Conservation (phyloP, 2,888 invertebrate genomes). For the Caenorhabditis zanzibari region DNA sequence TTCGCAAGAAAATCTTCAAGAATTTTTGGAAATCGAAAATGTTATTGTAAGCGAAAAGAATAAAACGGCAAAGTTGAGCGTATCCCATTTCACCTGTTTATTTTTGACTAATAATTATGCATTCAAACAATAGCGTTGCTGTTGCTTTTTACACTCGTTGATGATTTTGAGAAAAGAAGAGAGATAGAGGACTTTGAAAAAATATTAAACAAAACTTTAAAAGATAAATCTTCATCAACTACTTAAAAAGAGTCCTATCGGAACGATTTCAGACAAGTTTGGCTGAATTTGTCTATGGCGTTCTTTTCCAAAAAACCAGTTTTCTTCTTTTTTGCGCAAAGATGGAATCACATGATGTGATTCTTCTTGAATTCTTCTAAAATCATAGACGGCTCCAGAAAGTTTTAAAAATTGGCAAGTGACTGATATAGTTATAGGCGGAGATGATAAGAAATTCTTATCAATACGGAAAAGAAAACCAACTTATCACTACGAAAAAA, state of each 20-base stretch:
- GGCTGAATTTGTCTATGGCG: background rate
- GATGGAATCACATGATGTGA: constrained; percentile 51
- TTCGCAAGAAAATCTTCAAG: background rate
- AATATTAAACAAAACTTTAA: background rate
- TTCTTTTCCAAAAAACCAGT: constrained; percentile 38
- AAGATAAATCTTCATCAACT: background rate
- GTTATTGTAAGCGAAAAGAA: too few species aligned
- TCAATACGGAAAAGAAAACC: background rate
- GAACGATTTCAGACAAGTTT: background rate
- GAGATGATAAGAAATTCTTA: constrained; percentile 18
- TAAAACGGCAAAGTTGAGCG: too few species aligned
- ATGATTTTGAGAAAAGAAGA: background rate
- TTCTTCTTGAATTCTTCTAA: constrained; percentile 12
- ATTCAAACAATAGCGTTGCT: background rate
- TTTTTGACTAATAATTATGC: constrained; percentile 2
- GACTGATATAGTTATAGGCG: constrained; percentile 3
- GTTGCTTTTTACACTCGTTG: constrained; percentile 13
- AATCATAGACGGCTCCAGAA: constrained; percentile 1
- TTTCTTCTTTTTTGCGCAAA: constrained; percentile 25
- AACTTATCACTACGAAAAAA: constrained; percentile 1
- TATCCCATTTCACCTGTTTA: constrained; percentile 16
- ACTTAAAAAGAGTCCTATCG: background rate
- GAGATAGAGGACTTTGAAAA: background rate
- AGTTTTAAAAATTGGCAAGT: background rate
- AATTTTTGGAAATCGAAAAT: too few species aligned